Evolutionary conservation across 2,888 invertebrate genomes (phyloP), one percentile per base, ranked within the genome.

Genomic region (Eilema depressum): DNA sequence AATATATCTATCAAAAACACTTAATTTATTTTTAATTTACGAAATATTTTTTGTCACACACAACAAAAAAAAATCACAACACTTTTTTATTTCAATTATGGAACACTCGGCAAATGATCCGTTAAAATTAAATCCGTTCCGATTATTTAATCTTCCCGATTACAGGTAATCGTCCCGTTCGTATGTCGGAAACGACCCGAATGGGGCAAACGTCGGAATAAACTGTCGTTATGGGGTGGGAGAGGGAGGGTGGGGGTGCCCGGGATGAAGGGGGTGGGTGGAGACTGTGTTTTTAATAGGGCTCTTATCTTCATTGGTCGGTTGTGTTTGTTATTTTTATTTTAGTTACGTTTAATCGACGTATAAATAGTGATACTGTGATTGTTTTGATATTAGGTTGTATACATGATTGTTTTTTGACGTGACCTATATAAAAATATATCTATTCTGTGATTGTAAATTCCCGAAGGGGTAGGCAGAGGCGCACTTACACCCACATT

Each of bases 151-250:
- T 80, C 77, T 73, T 75, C 64, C 66, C 73, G 75, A 86, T 89
- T 89, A 88, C 79, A 77, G 73, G 69, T 90, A 90, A 92, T 89
- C 86, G 88, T 76, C 85, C 76, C 85, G 87, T 90, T 78, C 85
- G 88, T 87, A 88, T 87, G 83, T 82, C 75, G 75, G 79, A 88
- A 92, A 91, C 92, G 90, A 88, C 90, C 76, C 90, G 90, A 92
- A 91, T 89, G 85, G 86, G 83, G 85, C 86, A 73, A 78, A 67
- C 89, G 86, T 83, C 75, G 87, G 82, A 89, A 79, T 90, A 89
- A 91, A 93, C 93, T 93, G 93, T 88, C 89, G 87, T 78, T 83
- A 76, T 66, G 78, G 76, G 84, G 63, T 70, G 70, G 23, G 84
- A 74, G 70, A 74, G 85, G 83, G 78, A 69, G 75, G 84, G 85